phyloP scores from a whole-genome alignment of 1,140 invertebrate genomes.

The Neelides sp. region DNA sequence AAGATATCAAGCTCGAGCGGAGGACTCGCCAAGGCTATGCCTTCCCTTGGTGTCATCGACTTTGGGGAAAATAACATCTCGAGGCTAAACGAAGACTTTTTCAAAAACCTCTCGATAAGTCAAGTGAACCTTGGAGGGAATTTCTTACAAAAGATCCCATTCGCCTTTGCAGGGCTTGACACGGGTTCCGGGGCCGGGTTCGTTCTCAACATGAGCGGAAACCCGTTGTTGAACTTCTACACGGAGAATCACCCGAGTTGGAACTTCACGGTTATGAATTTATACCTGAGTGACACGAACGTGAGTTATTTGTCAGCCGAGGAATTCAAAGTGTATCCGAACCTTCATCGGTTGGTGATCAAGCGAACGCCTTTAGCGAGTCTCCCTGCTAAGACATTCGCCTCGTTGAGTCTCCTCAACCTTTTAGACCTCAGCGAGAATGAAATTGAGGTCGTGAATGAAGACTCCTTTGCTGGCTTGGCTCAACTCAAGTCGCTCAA shows the following conservation, averaged over 20 bases:
- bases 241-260: slow-evolving; percentile 36
- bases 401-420: slow-evolving; percentile 56
- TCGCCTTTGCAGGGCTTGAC: slow-evolving; percentile 52
- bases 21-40: slow-evolving; percentile 57
- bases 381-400: slow-evolving; percentile 72
- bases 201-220: slow-evolving; percentile 66
- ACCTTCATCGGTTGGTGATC: slow-evolving; percentile 58
- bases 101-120: slow-evolving; percentile 49
- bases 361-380: slow-evolving; percentile 60
- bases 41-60: slow-evolving; percentile 49
- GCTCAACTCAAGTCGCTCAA: slow-evolving; percentile 58
- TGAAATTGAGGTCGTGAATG: slow-evolving; percentile 66
- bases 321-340: slow-evolving; percentile 75
- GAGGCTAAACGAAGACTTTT: slow-evolving; percentile 68
- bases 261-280: slow-evolving; percentile 50
- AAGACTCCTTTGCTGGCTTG: slow-evolving; percentile 68
- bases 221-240: slow-evolving; percentile 59
- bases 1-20: slow-evolving; percentile 62
- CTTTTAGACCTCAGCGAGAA: slow-evolving; percentile 70
- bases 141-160: slow-evolving; percentile 63
- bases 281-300: slow-evolving; percentile 69
- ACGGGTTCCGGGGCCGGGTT: slow-evolving; percentile 54
- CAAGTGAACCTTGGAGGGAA: slow-evolving; percentile 66
- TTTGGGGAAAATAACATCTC: slow-evolving; percentile 58
- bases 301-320: slow-evolving; percentile 70